Evolutionary conservation across 2,888 invertebrate genomes (phyloP).

Genomic region (Agonopterix arenella): DNA sequence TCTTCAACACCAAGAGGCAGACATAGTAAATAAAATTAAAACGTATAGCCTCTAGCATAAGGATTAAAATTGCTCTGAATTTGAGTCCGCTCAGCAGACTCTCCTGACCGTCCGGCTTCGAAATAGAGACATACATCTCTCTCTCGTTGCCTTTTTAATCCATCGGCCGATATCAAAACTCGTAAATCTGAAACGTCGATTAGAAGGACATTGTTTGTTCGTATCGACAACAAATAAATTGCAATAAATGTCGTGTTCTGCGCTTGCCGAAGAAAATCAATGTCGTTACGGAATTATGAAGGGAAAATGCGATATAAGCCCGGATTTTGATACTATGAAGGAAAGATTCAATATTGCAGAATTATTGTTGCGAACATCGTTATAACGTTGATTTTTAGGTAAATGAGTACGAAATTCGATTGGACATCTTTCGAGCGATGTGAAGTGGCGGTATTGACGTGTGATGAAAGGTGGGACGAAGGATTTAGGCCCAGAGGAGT

Average conservation of each 20-base stretch:
- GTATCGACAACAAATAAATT: conserved; percentile 42
- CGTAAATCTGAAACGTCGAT: conserved; percentile 38
- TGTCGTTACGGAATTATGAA: conserved; percentile 28
- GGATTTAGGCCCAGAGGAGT: too few relatives aligned
- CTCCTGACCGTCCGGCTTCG: background rate
- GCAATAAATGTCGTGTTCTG: conserved; percentile 34
- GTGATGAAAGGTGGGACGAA: too few relatives aligned
- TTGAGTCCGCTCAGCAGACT: too few relatives aligned
- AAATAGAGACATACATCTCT: conserved; percentile 35
- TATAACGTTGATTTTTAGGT: too few relatives aligned
- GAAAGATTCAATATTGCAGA: conserved; percentile 3
- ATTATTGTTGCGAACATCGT: background rate
- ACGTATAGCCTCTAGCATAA: too few relatives aligned
- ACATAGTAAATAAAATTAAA: too few relatives aligned
- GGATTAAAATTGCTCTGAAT: too few relatives aligned
- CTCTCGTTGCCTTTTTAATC: conserved; percentile 29
- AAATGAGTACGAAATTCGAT: too few relatives aligned
- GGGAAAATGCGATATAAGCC: conserved; percentile 27
- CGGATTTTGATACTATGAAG: background rate
- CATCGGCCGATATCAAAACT: conserved; percentile 16
- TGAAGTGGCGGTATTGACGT: too few relatives aligned
- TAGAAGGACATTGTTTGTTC: conserved; percentile 26
- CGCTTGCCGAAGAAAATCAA: conserved; percentile 15
- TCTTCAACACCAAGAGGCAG: too few relatives aligned
- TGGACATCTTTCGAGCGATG: too few relatives aligned